Evolutionary conservation across 2,113 vertebrate species (phyloP).

Genomic region (Origma solitaria): DNA sequence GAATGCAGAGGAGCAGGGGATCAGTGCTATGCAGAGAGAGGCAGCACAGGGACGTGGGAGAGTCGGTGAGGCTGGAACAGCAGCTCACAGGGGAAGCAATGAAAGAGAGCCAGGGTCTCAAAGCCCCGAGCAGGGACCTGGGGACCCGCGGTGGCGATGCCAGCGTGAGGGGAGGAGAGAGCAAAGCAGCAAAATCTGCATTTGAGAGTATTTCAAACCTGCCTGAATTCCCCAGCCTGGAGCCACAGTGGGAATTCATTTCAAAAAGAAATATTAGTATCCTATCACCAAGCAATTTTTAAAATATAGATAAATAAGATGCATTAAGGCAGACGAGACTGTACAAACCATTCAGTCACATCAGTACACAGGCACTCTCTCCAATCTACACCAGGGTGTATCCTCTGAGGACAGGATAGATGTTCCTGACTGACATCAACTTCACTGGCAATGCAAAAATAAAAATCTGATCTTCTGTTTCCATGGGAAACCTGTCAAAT

Average conservation of each 20-base stretch:
- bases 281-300: not conserved
- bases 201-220: not conserved
- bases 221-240: not conserved
- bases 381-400: not conserved
- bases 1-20: not conserved
- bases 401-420: not conserved
- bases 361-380: not conserved
- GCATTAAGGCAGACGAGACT: not conserved
- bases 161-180: not conserved
- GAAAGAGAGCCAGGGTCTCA: not conserved
- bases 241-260: not conserved
- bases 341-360: not conserved
- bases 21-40: not conserved
- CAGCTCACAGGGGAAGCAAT: not conserved
- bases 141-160: fast-evolving
- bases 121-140: not conserved
- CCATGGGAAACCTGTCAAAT: not conserved
- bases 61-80: not conserved
- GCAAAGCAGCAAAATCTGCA: not conserved
- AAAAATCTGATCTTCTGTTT: not conserved
- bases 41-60: not conserved
- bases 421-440: not conserved
- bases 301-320: not conserved
- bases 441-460: not conserved
- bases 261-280: not conserved